phyloP scores from a whole-genome alignment of 1,140 invertebrate genomes.

The Megalopta genalis region DNA sequence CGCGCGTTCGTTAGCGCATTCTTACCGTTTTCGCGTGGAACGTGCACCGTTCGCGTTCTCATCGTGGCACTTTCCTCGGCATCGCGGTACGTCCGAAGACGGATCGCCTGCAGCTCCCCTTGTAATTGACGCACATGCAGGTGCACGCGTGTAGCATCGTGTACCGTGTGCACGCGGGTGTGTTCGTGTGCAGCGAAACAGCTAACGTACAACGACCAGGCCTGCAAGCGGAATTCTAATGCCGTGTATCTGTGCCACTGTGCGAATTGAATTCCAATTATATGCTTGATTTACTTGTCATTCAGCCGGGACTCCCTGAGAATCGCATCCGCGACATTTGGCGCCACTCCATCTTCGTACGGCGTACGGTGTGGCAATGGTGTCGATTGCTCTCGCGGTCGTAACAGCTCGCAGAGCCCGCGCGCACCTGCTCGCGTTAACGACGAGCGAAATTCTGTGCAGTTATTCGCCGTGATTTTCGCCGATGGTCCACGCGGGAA shows the following conservation, averaged over 20 bases:
- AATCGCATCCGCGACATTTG: conserved; percentile 60
- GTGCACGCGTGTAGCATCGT: neutral
- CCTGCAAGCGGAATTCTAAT: conserved; percentile 65
- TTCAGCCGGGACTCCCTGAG: conserved; percentile 44
- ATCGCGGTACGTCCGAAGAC: conserved; percentile 15
- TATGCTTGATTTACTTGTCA: conserved; percentile 65
- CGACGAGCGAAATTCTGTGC: too few species aligned
- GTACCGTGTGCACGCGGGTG: neutral
- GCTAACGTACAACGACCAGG: conserved; percentile 39
- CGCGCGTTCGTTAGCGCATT: conserved; percentile 42
- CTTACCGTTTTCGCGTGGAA: conserved; percentile 26
- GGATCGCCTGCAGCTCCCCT: conserved; percentile 4
- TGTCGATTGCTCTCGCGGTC: neutral
- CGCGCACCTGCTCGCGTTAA: neutral
- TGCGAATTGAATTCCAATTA: conserved; percentile 71
- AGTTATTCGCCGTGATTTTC: too few species aligned
- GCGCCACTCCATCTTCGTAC: conserved; percentile 61
- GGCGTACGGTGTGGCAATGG: conserved; percentile 14
- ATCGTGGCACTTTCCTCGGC: neutral
- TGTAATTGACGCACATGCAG: neutral
- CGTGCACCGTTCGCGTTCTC: neutral
- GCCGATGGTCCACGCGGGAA: too few species aligned
- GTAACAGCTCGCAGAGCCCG: neutral
- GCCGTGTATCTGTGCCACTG: conserved; percentile 69
- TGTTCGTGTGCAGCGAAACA: conserved; percentile 7